Evolutionary conservation across 92 coral and sea anemone genomes (phyloP).

Genomic region (Hydrozoanthus gracilis): DNA sequence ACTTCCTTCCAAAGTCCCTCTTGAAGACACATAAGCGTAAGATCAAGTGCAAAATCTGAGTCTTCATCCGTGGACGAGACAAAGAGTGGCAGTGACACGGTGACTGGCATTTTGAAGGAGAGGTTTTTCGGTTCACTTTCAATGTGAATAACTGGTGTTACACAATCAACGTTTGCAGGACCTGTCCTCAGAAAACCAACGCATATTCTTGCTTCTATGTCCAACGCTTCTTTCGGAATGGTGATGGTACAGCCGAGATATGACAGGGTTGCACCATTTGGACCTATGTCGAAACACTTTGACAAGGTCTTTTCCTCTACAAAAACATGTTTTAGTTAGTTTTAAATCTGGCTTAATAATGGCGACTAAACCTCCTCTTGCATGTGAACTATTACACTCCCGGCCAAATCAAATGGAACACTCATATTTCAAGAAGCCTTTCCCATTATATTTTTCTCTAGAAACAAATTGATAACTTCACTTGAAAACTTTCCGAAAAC

Average conservation of each 20-base stretch:
- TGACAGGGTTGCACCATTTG: not conserved
- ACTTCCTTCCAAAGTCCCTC: not conserved
- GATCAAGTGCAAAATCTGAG: not conserved
- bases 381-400: too few species aligned
- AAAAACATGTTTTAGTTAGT: not conserved
- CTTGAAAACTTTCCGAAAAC: too few species aligned
- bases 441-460: not conserved
- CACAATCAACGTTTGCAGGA: not conserved
- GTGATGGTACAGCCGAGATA: not conserved
- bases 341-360: not conserved
- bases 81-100: not conserved
- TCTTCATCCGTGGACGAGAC: not conserved
- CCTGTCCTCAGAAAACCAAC: not conserved
- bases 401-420: too few species aligned
- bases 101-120: not conserved
- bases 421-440: not conserved
- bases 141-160: not conserved
- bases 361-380: too few species aligned
- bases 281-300: not conserved
- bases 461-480: too few species aligned
- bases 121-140: not conserved
- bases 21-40: not conserved
- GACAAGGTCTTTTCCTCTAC: not conserved
- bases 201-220: not conserved
- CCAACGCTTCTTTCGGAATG: constrained; percentile 1